Percentiles rank a stretch among this genome's conserved stretches.
These are phyloP conservation scores for Platorchestia sp. DNA, from an alignment of 1,140 invertebrate genomes.

Conservation along the genomic window DNA sequence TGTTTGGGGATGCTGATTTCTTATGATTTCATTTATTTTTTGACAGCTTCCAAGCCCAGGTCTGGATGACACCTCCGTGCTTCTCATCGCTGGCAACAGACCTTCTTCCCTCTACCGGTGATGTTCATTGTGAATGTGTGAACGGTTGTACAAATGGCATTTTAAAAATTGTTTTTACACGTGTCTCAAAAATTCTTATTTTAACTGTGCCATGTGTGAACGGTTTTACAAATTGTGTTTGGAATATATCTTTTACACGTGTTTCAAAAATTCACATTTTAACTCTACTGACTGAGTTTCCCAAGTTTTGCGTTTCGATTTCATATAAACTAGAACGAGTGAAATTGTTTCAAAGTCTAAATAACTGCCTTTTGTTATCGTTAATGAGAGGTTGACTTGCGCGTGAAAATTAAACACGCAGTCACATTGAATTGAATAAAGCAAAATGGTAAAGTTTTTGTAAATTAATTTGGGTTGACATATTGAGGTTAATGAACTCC, in stretches of 20 bases:
- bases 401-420: too few species aligned
- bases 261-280: background rate
- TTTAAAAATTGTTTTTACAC: background rate
- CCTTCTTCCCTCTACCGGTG: conserved; percentile 1
- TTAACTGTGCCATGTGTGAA: too few species aligned
- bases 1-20: background rate
- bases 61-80: background rate
- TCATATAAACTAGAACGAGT: too few species aligned
- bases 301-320: background rate
- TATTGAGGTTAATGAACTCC: too few species aligned
- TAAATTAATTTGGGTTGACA: too few species aligned
- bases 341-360: too few species aligned
- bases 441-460: too few species aligned
- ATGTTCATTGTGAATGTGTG: background rate
- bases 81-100: background rate
- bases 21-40: background rate
- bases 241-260: background rate
- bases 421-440: too few species aligned
- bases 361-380: too few species aligned
- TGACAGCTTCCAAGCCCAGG: background rate
- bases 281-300: background rate
- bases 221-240: background rate
- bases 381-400: too few species aligned
- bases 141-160: background rate
- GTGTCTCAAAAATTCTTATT: too few species aligned